Conservation (phyloP, 2,888 invertebrate species). For the Platycheirus rosarum region DNA sequence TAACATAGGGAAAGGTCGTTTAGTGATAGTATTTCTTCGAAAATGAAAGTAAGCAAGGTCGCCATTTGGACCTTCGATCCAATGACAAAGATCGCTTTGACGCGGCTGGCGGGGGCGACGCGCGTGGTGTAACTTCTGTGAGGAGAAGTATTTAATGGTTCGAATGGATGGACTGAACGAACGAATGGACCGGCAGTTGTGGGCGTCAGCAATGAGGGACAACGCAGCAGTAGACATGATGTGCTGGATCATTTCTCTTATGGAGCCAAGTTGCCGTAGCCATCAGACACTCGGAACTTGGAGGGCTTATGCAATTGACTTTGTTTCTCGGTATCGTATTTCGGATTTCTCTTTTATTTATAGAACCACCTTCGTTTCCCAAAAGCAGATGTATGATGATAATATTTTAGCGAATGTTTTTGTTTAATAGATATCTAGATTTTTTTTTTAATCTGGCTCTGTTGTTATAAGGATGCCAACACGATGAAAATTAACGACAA, state of each 20-base stretch:
- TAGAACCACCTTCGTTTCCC: slow-evolving; percentile 39
- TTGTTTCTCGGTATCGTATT: slow-evolving; percentile 56
- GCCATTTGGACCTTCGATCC: slow-evolving; percentile 26
- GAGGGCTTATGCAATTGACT: slow-evolving; percentile 63
- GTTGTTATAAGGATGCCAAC: slow-evolving; percentile 18
- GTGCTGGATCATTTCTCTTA: slow-evolving; percentile 66
- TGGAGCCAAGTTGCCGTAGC: slow-evolving; percentile 26
- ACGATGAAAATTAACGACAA: slow-evolving; percentile 26
- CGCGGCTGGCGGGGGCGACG: neutral
- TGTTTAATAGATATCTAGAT: slow-evolving; percentile 24
- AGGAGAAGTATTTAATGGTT: slow-evolving; percentile 34
- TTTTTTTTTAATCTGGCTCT: slow-evolving; percentile 22
- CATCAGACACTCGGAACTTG: slow-evolving; percentile 12
- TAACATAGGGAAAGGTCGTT: slow-evolving; percentile 69
- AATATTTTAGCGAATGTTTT: slow-evolving; percentile 19
- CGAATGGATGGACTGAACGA: slow-evolving; percentile 16
- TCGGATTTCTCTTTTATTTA: slow-evolving; percentile 68
- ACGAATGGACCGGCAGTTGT: slow-evolving; percentile 5
- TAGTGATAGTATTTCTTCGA: slow-evolving; percentile 64
- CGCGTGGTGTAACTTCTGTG: neutral
- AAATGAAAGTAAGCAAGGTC: slow-evolving; percentile 72
- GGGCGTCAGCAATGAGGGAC: slow-evolving; percentile 34
- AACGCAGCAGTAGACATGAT: slow-evolving; percentile 43
- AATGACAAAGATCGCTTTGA: neutral
- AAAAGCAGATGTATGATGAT: no score